Evolutionary conservation across 2,113 vertebrate genomes (phyloP).

Genomic region (pig (Sus scrofa)): T2T-Sscrofa CM000826.6:138048001-138048500

Average conservation of each 20-base stretch:
- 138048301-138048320: not conserved
- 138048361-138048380: not conserved
- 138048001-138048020: not conserved
- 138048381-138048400: not conserved
- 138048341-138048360: not conserved
- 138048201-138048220: not conserved
- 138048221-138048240: not conserved
- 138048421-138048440: not conserved
- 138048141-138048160: too few relatives aligned
- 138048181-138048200: not conserved
- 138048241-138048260: not conserved
- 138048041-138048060: not conserved
- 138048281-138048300: not conserved
- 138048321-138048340: not conserved
- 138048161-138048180: not conserved
- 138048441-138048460: not conserved
- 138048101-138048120: not conserved
- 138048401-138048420: slow-evolving; percentile 8
- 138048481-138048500: not conserved
- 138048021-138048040: not conserved
- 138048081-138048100: not conserved
- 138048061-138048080: not conserved
- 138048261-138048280: not conserved
- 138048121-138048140: not conserved
- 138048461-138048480: not conserved